Evolutionary conservation across 2,113 vertebrate genomes (phyloP).

Genomic region (Chelonoidis abingdonii): DNA sequence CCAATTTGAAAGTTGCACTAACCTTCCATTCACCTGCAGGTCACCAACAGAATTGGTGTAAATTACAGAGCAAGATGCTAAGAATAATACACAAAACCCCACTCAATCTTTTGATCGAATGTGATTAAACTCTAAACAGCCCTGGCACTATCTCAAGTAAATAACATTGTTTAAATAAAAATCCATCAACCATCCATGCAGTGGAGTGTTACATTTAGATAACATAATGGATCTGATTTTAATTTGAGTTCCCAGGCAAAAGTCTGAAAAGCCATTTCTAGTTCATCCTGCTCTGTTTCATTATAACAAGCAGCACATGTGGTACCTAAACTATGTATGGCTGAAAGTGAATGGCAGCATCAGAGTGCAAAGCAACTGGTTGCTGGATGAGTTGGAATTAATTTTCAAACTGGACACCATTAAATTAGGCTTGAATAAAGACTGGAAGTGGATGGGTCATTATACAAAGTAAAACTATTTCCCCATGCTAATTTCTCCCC

Average conservation of each 20-base stretch:
- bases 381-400: too few relatives aligned
- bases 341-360: neutral
- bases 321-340: neutral
- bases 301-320: neutral
- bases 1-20: neutral
- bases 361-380: neutral
- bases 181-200: neutral
- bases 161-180: neutral
- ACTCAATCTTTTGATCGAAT: neutral
- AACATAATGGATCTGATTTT: neutral
- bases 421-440: too few relatives aligned
- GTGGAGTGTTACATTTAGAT: neutral
- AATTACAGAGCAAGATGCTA: neutral
- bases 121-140: neutral
- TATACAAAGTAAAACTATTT: too few relatives aligned
- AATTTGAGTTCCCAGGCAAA: neutral
- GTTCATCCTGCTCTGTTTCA: neutral
- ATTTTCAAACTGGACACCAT: too few relatives aligned
- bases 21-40: neutral
- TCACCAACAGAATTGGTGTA: neutral
- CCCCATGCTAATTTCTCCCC: too few relatives aligned
- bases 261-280: neutral
- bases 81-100: neutral
- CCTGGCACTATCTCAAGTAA: neutral
- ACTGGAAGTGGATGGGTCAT: too few relatives aligned